Conservation (phyloP, 2,888 invertebrate species). For the Synanthedon andrenaeformis region DNA sequence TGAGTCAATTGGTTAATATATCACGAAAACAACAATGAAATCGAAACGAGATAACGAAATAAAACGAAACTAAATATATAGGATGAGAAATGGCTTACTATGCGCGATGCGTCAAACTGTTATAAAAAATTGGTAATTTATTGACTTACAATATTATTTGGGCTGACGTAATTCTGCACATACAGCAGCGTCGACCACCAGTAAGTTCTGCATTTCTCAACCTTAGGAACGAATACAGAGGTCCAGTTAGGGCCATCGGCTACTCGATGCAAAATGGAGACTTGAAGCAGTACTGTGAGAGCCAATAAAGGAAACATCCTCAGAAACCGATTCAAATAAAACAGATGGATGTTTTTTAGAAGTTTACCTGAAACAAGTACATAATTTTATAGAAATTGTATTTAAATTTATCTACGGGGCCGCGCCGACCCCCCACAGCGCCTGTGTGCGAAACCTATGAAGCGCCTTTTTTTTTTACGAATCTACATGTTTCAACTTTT, state of each 20-base stretch:
- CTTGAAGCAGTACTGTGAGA: conserved; percentile 4
- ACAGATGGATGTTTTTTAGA: conserved; percentile 9
- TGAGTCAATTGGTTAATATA: no score
- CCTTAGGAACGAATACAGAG: conserved; percentile 20
- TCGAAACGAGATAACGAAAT: neutral
- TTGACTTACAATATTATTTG: conserved; percentile 3
- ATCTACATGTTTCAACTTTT: no score
- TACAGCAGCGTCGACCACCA: conserved; percentile 48
- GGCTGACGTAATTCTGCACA: conserved; percentile 34
- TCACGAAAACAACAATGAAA: neutral
- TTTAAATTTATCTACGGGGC: no score
- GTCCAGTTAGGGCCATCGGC: conserved; percentile 43
- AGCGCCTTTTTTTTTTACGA: no score
- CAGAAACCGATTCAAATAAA: conserved; percentile 9
- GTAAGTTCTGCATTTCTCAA: conserved; percentile 20
- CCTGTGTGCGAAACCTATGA: no score
- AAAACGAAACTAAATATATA: no score
- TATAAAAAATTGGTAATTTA: no score
- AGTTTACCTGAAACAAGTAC: conserved; percentile 7
- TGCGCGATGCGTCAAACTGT: no score
- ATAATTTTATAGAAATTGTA: neutral
- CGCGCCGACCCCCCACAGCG: no score
- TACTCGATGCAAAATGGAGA: conserved; percentile 28
- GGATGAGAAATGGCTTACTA: no score
- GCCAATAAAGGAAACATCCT: conserved; percentile 11